These are phyloP conservation scores for Psylliodes chrysocephalus DNA, from an alignment of 2,888 invertebrate species.

Conservation along the genomic window DNA sequence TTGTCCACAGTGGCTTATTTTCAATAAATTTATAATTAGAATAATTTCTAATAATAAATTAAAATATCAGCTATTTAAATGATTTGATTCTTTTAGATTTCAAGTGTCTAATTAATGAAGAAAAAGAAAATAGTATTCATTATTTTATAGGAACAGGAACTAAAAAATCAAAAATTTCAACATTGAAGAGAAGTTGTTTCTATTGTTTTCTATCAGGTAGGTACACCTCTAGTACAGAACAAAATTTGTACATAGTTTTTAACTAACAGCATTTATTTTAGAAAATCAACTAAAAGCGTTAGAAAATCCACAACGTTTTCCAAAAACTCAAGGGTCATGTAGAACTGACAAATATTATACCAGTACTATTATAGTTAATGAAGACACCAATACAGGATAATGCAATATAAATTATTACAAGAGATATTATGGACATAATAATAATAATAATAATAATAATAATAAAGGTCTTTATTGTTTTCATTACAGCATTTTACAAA, in stretches of 20 bases:
- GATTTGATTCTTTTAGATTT: not conserved
- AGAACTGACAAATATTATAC: conserved; percentile 9
- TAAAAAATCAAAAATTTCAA: not conserved
- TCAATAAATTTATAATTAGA: not conserved
- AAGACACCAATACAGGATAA: conserved; percentile 1
- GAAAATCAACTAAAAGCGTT: not conserved
- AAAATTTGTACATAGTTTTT: not conserved
- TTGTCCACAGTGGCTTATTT: not conserved
- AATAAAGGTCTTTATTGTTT: no score
- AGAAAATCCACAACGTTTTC: not conserved
- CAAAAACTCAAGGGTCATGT: conserved; percentile 2
- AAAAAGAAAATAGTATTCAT: not conserved
- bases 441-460: no score
- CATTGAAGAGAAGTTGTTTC: not conserved
- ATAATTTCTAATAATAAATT: not conserved
- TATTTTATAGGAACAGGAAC: conserved; percentile 9
- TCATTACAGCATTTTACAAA: no score
- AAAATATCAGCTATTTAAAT: no score
- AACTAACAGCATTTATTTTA: not conserved
- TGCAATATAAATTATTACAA: conserved; percentile 3
- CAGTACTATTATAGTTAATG: conserved; percentile 5
- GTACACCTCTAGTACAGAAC: not conserved
- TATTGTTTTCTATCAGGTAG: conserved; percentile 11
- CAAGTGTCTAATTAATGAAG: not conserved
- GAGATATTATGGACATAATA: conserved; percentile 1